These are phyloP conservation scores for Oryzias javanicus DNA, from an alignment of 2,113 vertebrate species.

Conservation along the genomic window DNA sequence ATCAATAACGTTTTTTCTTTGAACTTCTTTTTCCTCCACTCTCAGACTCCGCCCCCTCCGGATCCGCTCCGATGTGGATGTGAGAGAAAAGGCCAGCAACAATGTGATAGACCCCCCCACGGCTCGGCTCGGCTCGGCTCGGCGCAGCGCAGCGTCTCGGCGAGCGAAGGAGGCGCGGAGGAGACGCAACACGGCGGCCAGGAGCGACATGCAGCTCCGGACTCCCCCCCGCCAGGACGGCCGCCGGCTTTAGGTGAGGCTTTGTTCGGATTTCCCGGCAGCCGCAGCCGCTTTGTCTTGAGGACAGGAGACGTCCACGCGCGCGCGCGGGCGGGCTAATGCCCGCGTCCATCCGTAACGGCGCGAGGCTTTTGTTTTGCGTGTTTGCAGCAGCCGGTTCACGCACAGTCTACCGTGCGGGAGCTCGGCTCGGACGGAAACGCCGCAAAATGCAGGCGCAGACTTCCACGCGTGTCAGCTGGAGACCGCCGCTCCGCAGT, in stretches of 20 bases:
- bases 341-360: too few species aligned
- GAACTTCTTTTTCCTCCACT: neutral
- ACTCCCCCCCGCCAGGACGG: constrained; percentile 33
- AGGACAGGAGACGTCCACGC: constrained; percentile 14
- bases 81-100: constrained; percentile 54
- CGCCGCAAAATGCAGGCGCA: too few species aligned
- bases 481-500: neutral
- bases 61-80: constrained; percentile 38
- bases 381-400: too few species aligned
- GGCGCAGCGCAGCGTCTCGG: constrained; percentile 17
- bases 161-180: constrained; percentile 21
- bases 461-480: neutral
- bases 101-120: constrained; percentile 62
- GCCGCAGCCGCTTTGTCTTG: constrained; percentile 18
- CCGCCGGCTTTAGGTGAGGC: constrained; percentile 65
- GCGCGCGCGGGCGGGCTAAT: neutral
- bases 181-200: constrained; percentile 32
- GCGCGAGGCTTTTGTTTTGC: constrained; percentile 6
- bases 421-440: neutral
- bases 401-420: neutral
- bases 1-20: neutral
- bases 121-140: constrained; percentile 20
- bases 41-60: constrained; percentile 54
- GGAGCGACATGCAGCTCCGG: constrained; percentile 41
- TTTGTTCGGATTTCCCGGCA: constrained; percentile 56